Evolutionary conservation across 2,888 invertebrate species (phyloP), one percentile per base, ranked within the genome.

Genomic region (Drosophila paucipuncta): DNA sequence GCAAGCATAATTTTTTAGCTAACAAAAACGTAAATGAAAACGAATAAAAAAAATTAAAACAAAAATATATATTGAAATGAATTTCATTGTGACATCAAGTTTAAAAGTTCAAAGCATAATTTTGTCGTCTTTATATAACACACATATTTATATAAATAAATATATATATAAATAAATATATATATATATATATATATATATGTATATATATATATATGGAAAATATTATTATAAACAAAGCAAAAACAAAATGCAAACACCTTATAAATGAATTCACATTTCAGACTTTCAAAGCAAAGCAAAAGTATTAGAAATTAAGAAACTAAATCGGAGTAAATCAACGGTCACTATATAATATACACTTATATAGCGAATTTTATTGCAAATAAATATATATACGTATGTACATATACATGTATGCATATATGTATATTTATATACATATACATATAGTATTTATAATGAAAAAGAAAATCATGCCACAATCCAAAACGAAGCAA

Each of bases 81-180:
- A 73, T 77, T 76, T 80, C 74, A 71, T 71, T 76, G 76, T 76
- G 73, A 80, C 71, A 75, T 68, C 68, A 83, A 83, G 82, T 80
- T 81, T 70, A 71, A 83, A 87, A 87, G 84, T 83, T 83, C 85
- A 84, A 84, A 84, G 71, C 74, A 88, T 84, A 60, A 82, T 83
- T 85, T 88, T 78, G 86, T 88, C 86, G 79, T 81, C 81, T 86
- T 81, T 84, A 82, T 74, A 82, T 76, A 75, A 71, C 33, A 66
- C 61, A 58, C 50, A 39, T 64, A 28, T 47, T 65, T 50, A 72
- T 57, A 52, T 31, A 69, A 37, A 52, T 69, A 60, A 60, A 37
- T 63, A 77, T 58, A 66, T 52, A 66, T 60, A 72, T n/a, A 22
- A 22, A 52, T 31, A 69, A 37, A 30, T 30, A 30, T 7, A 7